Base-by-base conservation (phyloP, 2,888 invertebrate genomes). In the Macaria notata region DNA sequence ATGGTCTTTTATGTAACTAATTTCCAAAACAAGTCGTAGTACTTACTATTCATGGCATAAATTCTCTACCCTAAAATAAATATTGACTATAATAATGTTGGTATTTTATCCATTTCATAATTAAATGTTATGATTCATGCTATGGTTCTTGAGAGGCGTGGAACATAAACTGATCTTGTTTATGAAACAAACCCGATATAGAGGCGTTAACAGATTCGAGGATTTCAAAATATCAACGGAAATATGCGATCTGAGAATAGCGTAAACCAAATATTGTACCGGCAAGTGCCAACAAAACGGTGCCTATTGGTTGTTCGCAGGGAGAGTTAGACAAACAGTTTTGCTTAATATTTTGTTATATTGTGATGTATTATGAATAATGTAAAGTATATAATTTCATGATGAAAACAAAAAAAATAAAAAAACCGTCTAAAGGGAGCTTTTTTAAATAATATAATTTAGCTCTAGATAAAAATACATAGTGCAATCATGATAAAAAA, bases 101-200 rank as follows among this genome's bases (percentile, higher is more conserved):
- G 6, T 38, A 29, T 3, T 39, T 46, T 46, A 36, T 43, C 9
- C 36, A 8, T 46, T 46, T 47, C 29, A 44, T 7, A 39, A 39
- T 19, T 7, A 44, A 58, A 49, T 9, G 41, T 41, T 19, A 8
- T 49, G 58, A 58, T 39, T 58, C 58, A 58, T 38, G 9, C 31
- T n/a, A 52, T 49, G 41, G 46, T 29, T 46, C 39, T 30, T n/a
- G 19, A 51, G 48, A 44, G 9, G 41, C 19, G 36, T 46, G 48
- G 7, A 31, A n/a, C 52, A 59, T 59, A 59, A 59, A 52, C 46
- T 52, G 45, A 52, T 59, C 49, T 45, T 55, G 52, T 59, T 55
- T 59, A 55, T 59, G 59, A 52, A 55, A 48, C 42, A 49, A 59
- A 59, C 52, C 55, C 46, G 51, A 45, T 52, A 39, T 31, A 47